These are phyloP conservation scores for Varanus komodoensis DNA, from an alignment of 2,113 vertebrate species.

Conservation along the genomic window DNA sequence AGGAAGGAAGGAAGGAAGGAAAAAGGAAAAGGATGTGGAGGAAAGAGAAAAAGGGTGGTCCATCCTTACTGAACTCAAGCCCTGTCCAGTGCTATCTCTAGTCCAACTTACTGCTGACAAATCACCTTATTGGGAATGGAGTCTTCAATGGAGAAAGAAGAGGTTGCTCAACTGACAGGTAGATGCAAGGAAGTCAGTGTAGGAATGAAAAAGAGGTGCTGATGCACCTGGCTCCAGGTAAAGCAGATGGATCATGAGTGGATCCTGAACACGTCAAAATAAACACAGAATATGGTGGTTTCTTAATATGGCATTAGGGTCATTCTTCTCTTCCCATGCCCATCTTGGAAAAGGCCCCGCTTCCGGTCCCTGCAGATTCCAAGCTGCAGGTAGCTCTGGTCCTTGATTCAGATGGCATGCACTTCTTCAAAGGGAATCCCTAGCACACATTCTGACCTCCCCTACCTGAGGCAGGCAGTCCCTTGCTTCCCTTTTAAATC, in stretches of 20 bases:
- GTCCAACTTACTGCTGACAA: too few relatives aligned
- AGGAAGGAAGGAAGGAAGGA: too few relatives aligned
- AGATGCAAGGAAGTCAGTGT: background rate
- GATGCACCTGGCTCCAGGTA: background rate
- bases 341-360: too few relatives aligned
- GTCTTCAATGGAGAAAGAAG: too few relatives aligned
- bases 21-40: too few relatives aligned
- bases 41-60: too few relatives aligned
- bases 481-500: background rate
- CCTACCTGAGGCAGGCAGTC: background rate
- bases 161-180: background rate
- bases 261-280: background rate
- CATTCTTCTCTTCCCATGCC: too few relatives aligned
- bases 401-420: background rate
- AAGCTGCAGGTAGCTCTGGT: background rate
- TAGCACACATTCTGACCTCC: background rate
- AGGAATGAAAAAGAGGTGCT: background rate
- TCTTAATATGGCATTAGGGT: background rate
- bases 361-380: background rate
- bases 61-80: too few relatives aligned
- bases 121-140: too few relatives aligned
- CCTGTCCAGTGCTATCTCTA: too few relatives aligned
- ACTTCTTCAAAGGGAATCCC: background rate
- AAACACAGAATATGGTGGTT: background rate
- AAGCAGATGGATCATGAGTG: background rate